phyloP scores from a whole-genome alignment of 1,140 invertebrate species.

The Hormaphis cornu region DNA sequence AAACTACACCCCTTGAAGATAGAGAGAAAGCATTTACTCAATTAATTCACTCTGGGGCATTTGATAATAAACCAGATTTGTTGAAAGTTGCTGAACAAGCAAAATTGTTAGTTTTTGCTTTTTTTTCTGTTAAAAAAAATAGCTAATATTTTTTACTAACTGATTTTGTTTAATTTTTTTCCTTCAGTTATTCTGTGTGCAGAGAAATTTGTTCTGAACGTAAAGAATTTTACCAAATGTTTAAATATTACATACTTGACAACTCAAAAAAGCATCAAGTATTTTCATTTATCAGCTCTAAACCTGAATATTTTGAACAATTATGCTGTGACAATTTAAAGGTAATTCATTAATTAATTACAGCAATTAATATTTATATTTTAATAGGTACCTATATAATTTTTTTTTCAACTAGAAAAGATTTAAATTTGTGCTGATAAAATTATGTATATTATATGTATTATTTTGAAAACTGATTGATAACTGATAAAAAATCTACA shows the following conservation, averaged over 20 bases:
- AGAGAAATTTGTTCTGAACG: conserved; percentile 52
- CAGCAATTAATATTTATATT: conserved; percentile 5
- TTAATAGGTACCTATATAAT: conserved; percentile 36
- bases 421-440: too few species aligned
- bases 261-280: conserved; percentile 45
- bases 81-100: conserved; percentile 7
- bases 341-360: too few species aligned
- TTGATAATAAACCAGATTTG: not conserved
- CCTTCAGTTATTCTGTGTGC: conserved; percentile 52
- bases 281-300: conserved; percentile 36
- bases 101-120: conserved; percentile 7
- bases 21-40: conserved; percentile 22
- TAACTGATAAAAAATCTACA: too few species aligned
- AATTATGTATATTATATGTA: too few species aligned
- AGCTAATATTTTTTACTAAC: too few species aligned
- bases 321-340: not conserved
- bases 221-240: conserved; percentile 49
- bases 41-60: conserved; percentile 17
- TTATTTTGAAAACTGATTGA: too few species aligned
- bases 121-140: too few species aligned
- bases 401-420: too few species aligned
- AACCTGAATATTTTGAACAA: conserved; percentile 21
- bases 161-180: not conserved
- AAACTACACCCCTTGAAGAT: conserved; percentile 18
- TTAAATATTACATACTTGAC: conserved; percentile 52